phyloP scores from a whole-genome alignment of 1,140 invertebrate species.

The Musca domestica region DNA sequence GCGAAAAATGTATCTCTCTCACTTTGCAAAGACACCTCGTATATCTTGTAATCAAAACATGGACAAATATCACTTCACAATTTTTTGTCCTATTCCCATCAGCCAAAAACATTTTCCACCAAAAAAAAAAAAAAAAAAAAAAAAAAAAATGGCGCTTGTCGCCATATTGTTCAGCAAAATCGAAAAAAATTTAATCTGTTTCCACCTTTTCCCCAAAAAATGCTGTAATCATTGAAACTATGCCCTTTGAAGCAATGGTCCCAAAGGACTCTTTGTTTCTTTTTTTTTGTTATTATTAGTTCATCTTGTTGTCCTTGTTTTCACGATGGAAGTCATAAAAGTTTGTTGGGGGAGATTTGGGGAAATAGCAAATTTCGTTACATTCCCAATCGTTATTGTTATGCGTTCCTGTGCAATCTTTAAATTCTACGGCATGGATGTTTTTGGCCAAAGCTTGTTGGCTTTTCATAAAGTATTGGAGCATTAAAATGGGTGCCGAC shows the following conservation, averaged over 20 bases:
- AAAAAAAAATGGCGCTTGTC: not conserved
- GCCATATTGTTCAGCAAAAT: constrained; percentile 2
- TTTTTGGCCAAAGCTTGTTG: not conserved
- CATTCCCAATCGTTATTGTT: constrained; percentile 13
- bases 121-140: not conserved
- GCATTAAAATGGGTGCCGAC: constrained; percentile 26
- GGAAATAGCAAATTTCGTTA: too few relatives aligned
- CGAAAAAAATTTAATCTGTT: too few relatives aligned
- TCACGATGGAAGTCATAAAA: not conserved
- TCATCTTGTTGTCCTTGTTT: not conserved
- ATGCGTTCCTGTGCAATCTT: not conserved
- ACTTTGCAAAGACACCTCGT: too few relatives aligned
- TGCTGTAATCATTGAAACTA: not conserved
- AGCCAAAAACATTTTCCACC: too few relatives aligned
- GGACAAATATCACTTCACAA: too few relatives aligned
- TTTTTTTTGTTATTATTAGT: constrained; percentile 1
- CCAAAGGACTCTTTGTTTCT: constrained; percentile 21
- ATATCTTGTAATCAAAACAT: too few relatives aligned
- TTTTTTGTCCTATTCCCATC: too few relatives aligned
- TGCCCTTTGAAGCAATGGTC: not conserved
- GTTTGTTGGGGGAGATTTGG: not conserved
- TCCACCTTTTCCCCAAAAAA: too few relatives aligned
- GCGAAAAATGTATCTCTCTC: too few relatives aligned
- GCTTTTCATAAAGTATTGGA: not conserved
- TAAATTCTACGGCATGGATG: not conserved